Base-by-base conservation (phyloP, 1,140 invertebrate genomes). In the Wasmannia auropunctata region DNA sequence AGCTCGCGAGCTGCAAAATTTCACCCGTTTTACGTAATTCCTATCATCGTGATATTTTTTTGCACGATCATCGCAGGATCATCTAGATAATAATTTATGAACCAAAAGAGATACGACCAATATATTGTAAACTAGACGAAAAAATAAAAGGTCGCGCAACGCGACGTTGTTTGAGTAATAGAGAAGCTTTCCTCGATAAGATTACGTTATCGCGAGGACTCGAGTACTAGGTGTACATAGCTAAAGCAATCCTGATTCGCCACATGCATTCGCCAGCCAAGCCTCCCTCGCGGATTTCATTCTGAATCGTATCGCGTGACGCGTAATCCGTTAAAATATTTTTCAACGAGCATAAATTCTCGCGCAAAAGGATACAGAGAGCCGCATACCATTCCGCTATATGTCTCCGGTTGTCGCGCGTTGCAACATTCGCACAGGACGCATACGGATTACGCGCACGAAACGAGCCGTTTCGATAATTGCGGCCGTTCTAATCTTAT, bases 201-300 rank as follows among this genome's bases (percentile, higher is more conserved):
- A 80, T 79, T 51, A 34, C n/a, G 40, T 79, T 67, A 51, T 67
- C 60, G 11, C 14, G 16, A 75, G 34, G 16, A 76, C 25, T 43
- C 22, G 16, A 43, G n/a, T n/a, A n/a, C n/a, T 40, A 40, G 25
- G 31, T 43, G 16, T 40, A 28, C 8, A 34, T 19, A 75, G 19
- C 11, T 58, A 60, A 60, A 43, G 14, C 16, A 58, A 75, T 40
- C 22, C 5, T 22, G 7, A n/a, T 56, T 75, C 25, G 34, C n/a
- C 22, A n/a, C 40, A 19, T 37, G 19, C 19, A 16, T 19, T 14
- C 11, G 1, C 6, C 7, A n/a, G 11, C 46, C 19, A 6, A 51
- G 22, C 40, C 37, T 49, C 22, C 43, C 25, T 51, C 25, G 3
- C 7, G 16, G 34, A 25, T 25, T 19, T 40, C 19, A 7, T 54